Base-by-base conservation (phyloP, 1,140 invertebrate genomes). In the Drosophila quadrilineata region DNA sequence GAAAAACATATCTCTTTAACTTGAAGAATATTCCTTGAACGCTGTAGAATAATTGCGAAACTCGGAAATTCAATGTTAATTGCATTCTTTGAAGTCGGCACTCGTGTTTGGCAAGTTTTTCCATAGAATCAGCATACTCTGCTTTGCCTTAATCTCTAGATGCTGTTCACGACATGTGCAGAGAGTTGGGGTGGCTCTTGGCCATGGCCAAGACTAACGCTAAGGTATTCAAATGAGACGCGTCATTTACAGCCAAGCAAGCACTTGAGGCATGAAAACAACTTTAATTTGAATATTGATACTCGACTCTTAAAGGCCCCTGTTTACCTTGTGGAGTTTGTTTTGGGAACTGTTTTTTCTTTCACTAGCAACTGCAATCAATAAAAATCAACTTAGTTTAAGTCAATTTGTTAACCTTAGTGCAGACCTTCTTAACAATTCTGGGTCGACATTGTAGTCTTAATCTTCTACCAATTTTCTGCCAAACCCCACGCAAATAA, bases 371-470 rank as follows among this genome's bases (percentile, higher is more conserved):
- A 84, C 31, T 54, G 33, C 57, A 84, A 84, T 82, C 77, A 84
- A 84, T 77, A 59, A 41, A 76, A 82, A 84, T 77, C 69, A 84
- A 82, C 60, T 84, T 73, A 70, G 33, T 69, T 58, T 71, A 73
- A 82, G 74, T 84, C 73, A 82, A 84, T 84, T 84, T 76, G 58
- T 54, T 41, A 17, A 45, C 17, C 24, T n/a, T n/a, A 49, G 41
- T 33, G 12, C 19, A 21, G 36, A 50, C 36, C 28, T 29, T 36
- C 45, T 35, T 28, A 45, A 45, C 45, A 60, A 60, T 60, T 60
- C 46, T n/a, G 24, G n/a, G n/a, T n/a, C n/a, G n/a, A n/a, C n/a
- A 41, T 41, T 40, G 43, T 5, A 43, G n/a, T 59, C 64, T 62
- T 62, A 53, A 67, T 48, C 40, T 60, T 19, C 28, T 60, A 50